These are phyloP conservation scores for Cuniculus paca DNA, from an alignment of 2,797 vertebrate genomes.

Conservation along the genomic window DNA sequence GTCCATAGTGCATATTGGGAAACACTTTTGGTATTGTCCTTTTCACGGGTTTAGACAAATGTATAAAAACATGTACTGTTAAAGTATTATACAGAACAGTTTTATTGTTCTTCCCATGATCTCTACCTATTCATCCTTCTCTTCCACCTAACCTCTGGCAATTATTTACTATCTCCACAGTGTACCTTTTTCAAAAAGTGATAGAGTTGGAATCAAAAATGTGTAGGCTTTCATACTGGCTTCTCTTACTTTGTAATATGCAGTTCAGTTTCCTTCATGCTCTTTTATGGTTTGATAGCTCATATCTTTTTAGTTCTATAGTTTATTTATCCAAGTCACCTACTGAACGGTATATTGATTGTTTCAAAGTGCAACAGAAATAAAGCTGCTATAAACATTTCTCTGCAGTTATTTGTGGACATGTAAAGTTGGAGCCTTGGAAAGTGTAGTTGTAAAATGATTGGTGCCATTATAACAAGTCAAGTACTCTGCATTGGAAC, in stretches of 20 bases:
- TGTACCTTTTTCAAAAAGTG: neutral
- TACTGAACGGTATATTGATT: neutral
- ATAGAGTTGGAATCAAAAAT: neutral
- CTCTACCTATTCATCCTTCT: neutral
- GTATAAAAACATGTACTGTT: neutral
- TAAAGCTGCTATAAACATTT: neutral
- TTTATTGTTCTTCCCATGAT: neutral
- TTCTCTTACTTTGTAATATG: neutral
- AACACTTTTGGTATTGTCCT: neutral
- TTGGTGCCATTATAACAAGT: neutral
- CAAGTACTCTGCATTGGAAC: neutral
- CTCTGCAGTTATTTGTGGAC: neutral
- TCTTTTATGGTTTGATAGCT: neutral
- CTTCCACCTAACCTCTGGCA: neutral
- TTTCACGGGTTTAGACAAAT: neutral
- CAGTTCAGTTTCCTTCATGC: neutral
- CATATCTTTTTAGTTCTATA: neutral
- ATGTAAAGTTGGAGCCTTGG: neutral
- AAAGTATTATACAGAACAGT: neutral
- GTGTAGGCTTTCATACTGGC: neutral
- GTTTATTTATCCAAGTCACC: neutral
- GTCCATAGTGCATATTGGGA: neutral
- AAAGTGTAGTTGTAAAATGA: neutral
- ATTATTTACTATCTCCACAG: neutral
- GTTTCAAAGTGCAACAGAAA: neutral